Conservation (phyloP, 2,888 invertebrate species). For the Polydrusus pterygomalis region DNA sequence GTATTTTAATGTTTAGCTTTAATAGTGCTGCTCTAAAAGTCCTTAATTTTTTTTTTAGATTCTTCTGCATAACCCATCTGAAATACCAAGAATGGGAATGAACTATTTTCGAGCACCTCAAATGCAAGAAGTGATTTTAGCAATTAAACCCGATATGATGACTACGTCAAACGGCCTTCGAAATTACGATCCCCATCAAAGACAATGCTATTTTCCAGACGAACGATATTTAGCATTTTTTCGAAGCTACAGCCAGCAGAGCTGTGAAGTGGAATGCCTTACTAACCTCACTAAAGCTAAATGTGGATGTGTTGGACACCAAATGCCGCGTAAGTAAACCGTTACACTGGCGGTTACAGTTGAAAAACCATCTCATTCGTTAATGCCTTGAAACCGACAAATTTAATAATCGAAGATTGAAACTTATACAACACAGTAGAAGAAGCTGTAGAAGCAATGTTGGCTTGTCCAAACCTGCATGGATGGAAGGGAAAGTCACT, state of each 20-base stretch:
- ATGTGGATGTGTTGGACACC: slow-evolving; percentile 82
- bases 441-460: too few relatives aligned
- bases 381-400: too few relatives aligned
- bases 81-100: slow-evolving; percentile 79
- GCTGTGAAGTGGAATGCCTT: slow-evolving; percentile 84
- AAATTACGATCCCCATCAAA: slow-evolving; percentile 78
- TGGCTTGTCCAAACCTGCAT: too few relatives aligned
- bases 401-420: too few relatives aligned
- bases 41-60: slow-evolving; percentile 73
- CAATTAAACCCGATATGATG: slow-evolving; percentile 85
- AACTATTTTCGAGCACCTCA: slow-evolving; percentile 83
- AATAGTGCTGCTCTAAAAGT: too few relatives aligned
- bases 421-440: too few relatives aligned
- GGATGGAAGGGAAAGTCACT: too few relatives aligned
- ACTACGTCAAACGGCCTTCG: slow-evolving; percentile 80
- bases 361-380: too few relatives aligned
- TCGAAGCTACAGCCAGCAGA: slow-evolving; percentile 82
- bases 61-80: slow-evolving; percentile 81
- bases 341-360: too few relatives aligned
- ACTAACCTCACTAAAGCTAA: slow-evolving; percentile 78
- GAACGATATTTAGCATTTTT: slow-evolving; percentile 80
- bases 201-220: slow-evolving; percentile 81
- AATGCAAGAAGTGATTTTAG: slow-evolving; percentile 82
- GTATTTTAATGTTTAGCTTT: too few relatives aligned
- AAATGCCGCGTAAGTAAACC: slow-evolving; percentile 79